These are phyloP conservation scores for Pogoniulus pusillus DNA, from an alignment of 2,797 vertebrate genomes.

Conservation along the genomic window DNA sequence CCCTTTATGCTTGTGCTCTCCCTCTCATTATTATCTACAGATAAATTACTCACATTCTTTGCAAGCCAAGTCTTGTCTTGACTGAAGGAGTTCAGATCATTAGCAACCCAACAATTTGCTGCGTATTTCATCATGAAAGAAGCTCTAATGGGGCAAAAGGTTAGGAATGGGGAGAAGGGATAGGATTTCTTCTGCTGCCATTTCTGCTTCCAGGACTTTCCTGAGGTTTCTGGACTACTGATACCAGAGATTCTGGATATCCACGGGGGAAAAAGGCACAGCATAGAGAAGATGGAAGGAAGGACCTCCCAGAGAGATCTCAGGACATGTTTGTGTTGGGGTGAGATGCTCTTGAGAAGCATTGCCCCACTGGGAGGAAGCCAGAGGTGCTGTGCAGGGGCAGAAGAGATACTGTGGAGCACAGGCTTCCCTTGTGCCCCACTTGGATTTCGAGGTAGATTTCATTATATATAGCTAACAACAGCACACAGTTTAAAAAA, in stretches of 20 bases:
- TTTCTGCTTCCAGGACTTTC: background rate
- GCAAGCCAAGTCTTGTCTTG: background rate
- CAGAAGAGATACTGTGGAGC: background rate
- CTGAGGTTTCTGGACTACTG: background rate
- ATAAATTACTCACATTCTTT: conserved; percentile 47
- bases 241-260: background rate
- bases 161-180: background rate
- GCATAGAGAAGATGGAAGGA: background rate
- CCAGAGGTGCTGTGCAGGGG: background rate
- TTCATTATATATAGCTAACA: background rate
- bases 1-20: background rate
- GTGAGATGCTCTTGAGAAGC: background rate
- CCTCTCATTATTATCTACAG: background rate
- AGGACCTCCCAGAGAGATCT: background rate
- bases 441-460: background rate
- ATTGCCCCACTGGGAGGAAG: background rate
- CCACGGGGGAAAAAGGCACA: background rate
- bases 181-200: background rate
- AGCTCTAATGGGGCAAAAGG: background rate
- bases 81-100: background rate
- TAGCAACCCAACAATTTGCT: background rate
- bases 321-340: background rate
- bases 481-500: background rate
- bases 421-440: background rate
- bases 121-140: background rate